phyloP scores from a whole-genome alignment of 2,797 vertebrate genomes.

The Tapirus indicus region DNA sequence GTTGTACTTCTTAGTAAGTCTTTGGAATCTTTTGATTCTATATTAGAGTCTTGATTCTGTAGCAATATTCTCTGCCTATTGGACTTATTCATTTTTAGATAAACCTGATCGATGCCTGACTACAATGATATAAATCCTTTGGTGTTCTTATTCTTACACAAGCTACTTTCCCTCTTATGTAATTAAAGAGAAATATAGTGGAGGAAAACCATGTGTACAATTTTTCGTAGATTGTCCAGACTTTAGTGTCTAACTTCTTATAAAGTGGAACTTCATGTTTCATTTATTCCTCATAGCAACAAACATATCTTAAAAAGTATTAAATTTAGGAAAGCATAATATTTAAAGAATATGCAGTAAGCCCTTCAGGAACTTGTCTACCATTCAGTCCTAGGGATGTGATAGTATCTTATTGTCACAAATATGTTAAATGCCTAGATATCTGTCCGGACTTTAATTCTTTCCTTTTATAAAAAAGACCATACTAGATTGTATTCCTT shows the following conservation, averaged over 20 bases:
- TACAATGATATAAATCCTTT: background rate
- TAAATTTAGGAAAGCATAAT: background rate
- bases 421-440: background rate
- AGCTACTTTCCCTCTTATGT: background rate
- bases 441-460: background rate
- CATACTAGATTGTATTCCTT: background rate
- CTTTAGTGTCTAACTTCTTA: background rate
- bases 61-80: background rate
- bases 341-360: background rate
- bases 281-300: slow-evolving; percentile 10
- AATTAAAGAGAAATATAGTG: slow-evolving; percentile 21
- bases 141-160: slow-evolving; percentile 10
- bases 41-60: background rate
- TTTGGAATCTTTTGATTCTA: slow-evolving; percentile 6
- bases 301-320: slow-evolving; percentile 9
- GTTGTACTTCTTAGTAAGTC: background rate
- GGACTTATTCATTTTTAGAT: background rate
- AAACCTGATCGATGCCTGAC: background rate
- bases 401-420: background rate
- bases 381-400: background rate
- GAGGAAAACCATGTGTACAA: background rate
- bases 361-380: background rate
- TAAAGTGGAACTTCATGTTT: slow-evolving; percentile 11
- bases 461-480: background rate
- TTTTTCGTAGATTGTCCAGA: background rate